A percentile compares a stretch with the other conserved stretches of the same genome.
Conservation (phyloP, 2,888 invertebrate genomes). For the Germaria angustata region DNA sequence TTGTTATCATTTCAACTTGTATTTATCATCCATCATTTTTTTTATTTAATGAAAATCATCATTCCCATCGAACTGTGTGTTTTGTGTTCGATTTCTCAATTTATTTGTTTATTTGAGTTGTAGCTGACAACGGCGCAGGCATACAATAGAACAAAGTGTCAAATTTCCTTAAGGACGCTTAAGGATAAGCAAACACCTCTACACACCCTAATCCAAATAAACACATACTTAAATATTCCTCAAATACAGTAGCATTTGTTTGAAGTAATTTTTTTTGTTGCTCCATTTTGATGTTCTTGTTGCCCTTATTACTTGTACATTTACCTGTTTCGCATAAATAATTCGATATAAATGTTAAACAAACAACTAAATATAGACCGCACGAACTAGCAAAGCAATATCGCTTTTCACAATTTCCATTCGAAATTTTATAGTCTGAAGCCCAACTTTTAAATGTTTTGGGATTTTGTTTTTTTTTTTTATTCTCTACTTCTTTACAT, state of each 20-base stretch:
- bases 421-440: no score
- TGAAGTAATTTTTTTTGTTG: no score
- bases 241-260: slow-evolving; percentile 18
- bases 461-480: neutral
- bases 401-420: neutral
- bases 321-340: slow-evolving; percentile 60
- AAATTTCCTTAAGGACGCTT: slow-evolving; percentile 45
- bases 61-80: no score
- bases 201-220: neutral
- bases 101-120: slow-evolving; percentile 47
- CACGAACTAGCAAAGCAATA: neutral
- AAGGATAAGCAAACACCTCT: slow-evolving; percentile 22
- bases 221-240: neutral
- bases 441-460: slow-evolving; percentile 10
- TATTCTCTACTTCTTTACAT: no score
- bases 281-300: no score
- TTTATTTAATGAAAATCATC: no score
- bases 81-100: slow-evolving; percentile 52
- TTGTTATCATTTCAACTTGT: no score
- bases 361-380: neutral
- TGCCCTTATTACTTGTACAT: neutral
- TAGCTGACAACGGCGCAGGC: slow-evolving; percentile 26
- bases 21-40: no score
- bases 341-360: slow-evolving; percentile 13
- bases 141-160: slow-evolving; percentile 39